A percentile compares a stretch with the other conserved stretches of the same genome.
phyloP scores from a whole-genome alignment of 2,888 invertebrate genomes.

The Acleris cristana region DNA sequence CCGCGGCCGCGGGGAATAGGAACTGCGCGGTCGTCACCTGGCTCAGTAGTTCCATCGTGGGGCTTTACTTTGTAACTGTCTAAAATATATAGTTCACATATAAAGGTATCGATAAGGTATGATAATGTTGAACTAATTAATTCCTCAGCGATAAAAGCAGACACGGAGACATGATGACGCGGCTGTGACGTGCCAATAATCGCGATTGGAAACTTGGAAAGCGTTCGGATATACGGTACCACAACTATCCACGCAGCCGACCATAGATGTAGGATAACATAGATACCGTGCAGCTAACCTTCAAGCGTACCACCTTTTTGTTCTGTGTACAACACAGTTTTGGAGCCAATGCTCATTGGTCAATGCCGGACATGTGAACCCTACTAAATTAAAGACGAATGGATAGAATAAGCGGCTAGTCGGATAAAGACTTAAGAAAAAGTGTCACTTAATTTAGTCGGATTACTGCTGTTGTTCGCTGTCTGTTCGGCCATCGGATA shows the following conservation, averaged over 20 bases:
- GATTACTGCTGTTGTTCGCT: too few species aligned
- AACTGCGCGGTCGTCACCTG: conserved; percentile 84
- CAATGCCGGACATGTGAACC: too few species aligned
- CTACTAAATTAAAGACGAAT: too few species aligned
- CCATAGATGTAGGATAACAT: too few species aligned
- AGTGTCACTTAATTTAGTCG: too few species aligned
- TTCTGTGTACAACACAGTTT: too few species aligned
- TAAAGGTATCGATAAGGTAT: conserved; percentile 75
- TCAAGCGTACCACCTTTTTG: too few species aligned
- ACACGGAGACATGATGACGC: conserved; percentile 87
- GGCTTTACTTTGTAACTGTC: conserved; percentile 58
- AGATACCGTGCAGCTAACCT: too few species aligned
- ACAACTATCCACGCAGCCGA: neutral
- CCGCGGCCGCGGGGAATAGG: conserved; percentile 82
- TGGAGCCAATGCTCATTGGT: too few species aligned
- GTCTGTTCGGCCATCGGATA: too few species aligned
- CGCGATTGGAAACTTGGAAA: conserved; percentile 29
- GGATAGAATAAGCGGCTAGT: too few species aligned
- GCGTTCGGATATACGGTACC: conserved; percentile 27
- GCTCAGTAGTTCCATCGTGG: conserved; percentile 84
- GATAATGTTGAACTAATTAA: conserved; percentile 80
- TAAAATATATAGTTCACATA: conserved; percentile 73
- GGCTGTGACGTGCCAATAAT: conserved; percentile 87
- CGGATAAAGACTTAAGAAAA: too few species aligned
- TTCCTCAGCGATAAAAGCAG: conserved; percentile 80